A percentile compares a stretch with the other conserved stretches of the same genome.
Evolutionary conservation across 2,797 vertebrate genomes (phyloP).

Genomic region (Sebastes trivittatus): DNA sequence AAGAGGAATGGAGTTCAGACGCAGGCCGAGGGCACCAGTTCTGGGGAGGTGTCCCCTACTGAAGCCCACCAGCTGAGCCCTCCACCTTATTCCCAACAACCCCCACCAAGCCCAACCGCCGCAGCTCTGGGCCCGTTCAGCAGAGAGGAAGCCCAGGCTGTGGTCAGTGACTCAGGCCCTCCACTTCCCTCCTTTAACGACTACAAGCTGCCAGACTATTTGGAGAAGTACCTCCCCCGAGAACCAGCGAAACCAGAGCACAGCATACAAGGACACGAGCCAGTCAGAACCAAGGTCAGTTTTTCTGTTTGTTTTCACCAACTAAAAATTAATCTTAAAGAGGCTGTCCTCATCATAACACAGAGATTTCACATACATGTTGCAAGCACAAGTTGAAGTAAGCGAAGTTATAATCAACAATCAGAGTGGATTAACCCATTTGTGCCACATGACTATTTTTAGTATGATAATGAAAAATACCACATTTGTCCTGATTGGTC

Average conservation of each 20-base stretch:
- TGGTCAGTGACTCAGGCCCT: conserved; percentile 73
- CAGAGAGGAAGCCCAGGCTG: conserved; percentile 48
- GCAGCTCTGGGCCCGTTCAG: neutral
- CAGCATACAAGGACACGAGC: conserved; percentile 63
- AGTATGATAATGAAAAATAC: neutral
- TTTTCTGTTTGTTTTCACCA: conserved; percentile 2
- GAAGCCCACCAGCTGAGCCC: conserved; percentile 44
- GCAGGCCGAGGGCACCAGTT: conserved; percentile 32
- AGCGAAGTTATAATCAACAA: neutral
- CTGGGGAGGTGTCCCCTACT: conserved; percentile 52
- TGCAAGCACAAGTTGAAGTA: neutral
- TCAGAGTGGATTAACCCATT: neutral
- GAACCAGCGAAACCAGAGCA: conserved; percentile 72
- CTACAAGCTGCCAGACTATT: conserved; percentile 83
- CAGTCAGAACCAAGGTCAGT: conserved; percentile 70
- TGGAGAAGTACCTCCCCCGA: conserved; percentile 85
- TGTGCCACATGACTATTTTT: neutral
- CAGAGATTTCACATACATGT: neutral
- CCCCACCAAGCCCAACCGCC: conserved; percentile 13
- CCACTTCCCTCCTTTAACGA: conserved; percentile 81
- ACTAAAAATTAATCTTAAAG: neutral
- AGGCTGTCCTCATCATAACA: neutral
- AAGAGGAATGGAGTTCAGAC: conserved; percentile 56
- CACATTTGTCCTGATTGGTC: neutral
- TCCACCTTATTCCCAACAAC: conserved; percentile 25